Conservation (phyloP, 2,888 invertebrate genomes). For the Glomeris marginata region DNA sequence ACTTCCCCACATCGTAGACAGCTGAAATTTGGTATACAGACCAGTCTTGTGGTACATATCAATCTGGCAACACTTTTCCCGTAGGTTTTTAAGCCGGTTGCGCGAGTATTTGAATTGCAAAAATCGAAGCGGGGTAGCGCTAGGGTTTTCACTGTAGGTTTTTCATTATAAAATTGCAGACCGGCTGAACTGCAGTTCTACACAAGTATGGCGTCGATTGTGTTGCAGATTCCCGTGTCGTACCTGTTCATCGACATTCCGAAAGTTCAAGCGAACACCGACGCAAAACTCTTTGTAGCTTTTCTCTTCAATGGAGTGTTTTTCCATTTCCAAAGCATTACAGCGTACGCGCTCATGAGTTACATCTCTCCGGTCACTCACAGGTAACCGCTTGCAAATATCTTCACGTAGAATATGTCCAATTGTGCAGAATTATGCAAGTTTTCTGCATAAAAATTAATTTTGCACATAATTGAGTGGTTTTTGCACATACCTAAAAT, state of each 20-base stretch:
- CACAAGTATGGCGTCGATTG: slow-evolving; percentile 54
- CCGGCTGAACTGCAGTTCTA: slow-evolving; percentile 66
- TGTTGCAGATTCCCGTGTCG: slow-evolving; percentile 54
- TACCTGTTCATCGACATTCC: slow-evolving; percentile 47
- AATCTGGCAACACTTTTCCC: too few species aligned
- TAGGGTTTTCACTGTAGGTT: slow-evolving; percentile 6
- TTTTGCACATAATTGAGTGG: too few species aligned
- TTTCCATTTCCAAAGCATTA: slow-evolving; percentile 65
- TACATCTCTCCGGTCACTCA: slow-evolving; percentile 66
- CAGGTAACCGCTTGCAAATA: slow-evolving; percentile 37
- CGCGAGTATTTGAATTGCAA: too few species aligned
- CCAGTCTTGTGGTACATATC: too few species aligned
- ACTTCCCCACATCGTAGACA: too few species aligned
- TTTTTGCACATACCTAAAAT: too few species aligned
- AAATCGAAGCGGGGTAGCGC: too few species aligned
- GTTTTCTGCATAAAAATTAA: too few species aligned
- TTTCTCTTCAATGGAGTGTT: slow-evolving; percentile 54
- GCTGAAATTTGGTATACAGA: too few species aligned
- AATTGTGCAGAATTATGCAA: too few species aligned
- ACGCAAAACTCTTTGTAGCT: slow-evolving; percentile 36
- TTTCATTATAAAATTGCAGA: slow-evolving; percentile 31
- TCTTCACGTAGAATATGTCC: neutral
- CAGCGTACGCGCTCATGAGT: slow-evolving; percentile 62
- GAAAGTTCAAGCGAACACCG: slow-evolving; percentile 34
- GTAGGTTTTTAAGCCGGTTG: too few species aligned